phyloP scores from a whole-genome alignment of 2,888 invertebrate genomes.

The Cremastobaeus sp. region DNA sequence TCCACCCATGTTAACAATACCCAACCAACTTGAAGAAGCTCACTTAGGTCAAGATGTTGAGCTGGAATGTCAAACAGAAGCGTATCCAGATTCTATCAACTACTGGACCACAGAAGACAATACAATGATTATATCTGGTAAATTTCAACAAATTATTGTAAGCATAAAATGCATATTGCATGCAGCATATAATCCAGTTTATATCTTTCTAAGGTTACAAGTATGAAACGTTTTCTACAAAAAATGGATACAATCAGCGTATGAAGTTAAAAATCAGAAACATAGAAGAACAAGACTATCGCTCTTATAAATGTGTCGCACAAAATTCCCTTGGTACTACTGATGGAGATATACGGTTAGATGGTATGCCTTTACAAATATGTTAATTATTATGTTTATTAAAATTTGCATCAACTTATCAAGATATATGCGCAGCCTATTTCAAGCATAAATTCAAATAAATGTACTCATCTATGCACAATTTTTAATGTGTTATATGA shows the following conservation, averaged over 20 bases:
- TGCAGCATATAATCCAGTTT: no score
- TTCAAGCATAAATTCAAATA: no score
- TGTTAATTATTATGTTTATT: no score
- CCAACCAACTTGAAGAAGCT: constrained; percentile 94
- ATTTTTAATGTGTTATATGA: no score
- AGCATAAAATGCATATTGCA: constrained; percentile 68
- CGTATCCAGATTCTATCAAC: constrained; percentile 94
- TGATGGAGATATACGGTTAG: constrained; percentile 92
- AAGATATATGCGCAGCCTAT: no score
- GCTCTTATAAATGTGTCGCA: constrained; percentile 93
- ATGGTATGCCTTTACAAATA: constrained; percentile 86
- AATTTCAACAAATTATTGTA: constrained; percentile 64
- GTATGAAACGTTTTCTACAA: constrained; percentile 89
- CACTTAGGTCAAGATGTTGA: constrained; percentile 93
- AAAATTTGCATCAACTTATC: background rate
- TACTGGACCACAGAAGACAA: constrained; percentile 95
- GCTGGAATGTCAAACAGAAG: constrained; percentile 93
- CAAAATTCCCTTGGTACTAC: constrained; percentile 95
- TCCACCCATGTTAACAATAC: constrained; percentile 95
- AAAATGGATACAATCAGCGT: constrained; percentile 92
- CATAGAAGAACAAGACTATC: constrained; percentile 88
- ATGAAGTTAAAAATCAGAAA: constrained; percentile 94
- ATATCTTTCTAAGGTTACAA: no score
- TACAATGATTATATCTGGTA: constrained; percentile 96
- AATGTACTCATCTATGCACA: no score